Percentiles rank a stretch among this genome's conserved stretches.
Conservation (phyloP, 1,140 invertebrate genomes). For the Brachionus plicatilis region DNA sequence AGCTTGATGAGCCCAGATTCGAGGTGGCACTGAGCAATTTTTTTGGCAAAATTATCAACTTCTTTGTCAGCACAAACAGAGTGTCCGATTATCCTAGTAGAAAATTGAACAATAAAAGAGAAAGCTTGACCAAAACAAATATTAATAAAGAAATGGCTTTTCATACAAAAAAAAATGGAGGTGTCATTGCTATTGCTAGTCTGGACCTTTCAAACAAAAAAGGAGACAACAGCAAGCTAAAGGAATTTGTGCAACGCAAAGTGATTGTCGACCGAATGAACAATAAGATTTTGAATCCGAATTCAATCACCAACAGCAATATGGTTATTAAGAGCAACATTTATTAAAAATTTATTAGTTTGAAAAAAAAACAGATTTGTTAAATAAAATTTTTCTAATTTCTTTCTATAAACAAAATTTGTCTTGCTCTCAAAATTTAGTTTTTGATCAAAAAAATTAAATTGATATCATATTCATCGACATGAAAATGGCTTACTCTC, state of each 20-base stretch:
- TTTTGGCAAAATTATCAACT: neutral
- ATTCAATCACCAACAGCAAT: neutral
- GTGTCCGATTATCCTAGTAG: neutral
- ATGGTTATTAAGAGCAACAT: neutral
- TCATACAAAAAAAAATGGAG: slow-evolving; percentile 28
- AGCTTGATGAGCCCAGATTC: neutral
- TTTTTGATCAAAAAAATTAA: no score
- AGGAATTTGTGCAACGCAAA: slow-evolving; percentile 28
- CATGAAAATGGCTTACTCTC: no score
- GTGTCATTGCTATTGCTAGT: neutral
- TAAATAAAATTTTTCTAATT: no score
- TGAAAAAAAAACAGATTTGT: no score
- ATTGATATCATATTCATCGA: no score
- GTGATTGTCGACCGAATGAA: neutral
- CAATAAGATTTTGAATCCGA: neutral
- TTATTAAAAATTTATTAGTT: neutral
- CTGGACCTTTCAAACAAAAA: slow-evolving; percentile 19
- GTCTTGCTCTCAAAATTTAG: no score
- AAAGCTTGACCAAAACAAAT: neutral
- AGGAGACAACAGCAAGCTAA: neutral
- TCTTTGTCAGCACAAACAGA: neutral
- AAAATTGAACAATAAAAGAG: neutral
- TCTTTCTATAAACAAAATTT: no score
- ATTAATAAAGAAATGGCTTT: slow-evolving; percentile 17
- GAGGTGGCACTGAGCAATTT: neutral